A percentile compares a stretch with the other conserved stretches of the same genome.
phyloP scores from a whole-genome alignment of 2,888 invertebrate genomes.

The Busseola fusca region DNA sequence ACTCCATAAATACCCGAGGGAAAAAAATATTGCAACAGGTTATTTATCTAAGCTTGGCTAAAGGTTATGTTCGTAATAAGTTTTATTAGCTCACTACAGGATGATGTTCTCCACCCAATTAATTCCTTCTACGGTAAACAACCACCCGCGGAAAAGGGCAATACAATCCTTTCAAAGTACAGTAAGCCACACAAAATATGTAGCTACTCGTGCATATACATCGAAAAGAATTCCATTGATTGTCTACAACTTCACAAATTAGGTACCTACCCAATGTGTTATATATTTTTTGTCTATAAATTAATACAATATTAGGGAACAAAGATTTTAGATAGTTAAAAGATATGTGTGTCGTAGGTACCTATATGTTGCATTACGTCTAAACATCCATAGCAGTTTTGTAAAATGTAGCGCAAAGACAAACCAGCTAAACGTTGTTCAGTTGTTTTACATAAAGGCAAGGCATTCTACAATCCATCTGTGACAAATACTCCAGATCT shows the following conservation, averaged over 20 bases:
- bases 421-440: no score
- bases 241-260: no score
- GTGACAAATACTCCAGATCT: no score
- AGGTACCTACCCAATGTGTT: not conserved
- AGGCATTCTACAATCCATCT: no score
- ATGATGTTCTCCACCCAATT: constrained; percentile 1
- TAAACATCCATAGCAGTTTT: no score
- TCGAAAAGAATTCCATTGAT: not conserved
- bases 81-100: not conserved
- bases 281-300: no score
- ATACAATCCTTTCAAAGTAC: constrained; percentile 11
- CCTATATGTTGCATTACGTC: no score
- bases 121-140: constrained; percentile 17
- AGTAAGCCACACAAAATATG: not conserved
- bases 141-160: constrained; percentile 20
- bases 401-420: no score
- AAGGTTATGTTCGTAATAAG: not conserved
- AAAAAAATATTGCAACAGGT: not conserved
- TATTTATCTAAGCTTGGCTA: not conserved
- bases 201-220: not conserved
- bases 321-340: not conserved
- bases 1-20: not conserved
- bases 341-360: not conserved
- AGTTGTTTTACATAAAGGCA: no score
- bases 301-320: no score